Evolutionary conservation across 2,797 vertebrate genomes (phyloP), one percentile per base, ranked within the genome.

Genomic region (Tinamus major): DNA sequence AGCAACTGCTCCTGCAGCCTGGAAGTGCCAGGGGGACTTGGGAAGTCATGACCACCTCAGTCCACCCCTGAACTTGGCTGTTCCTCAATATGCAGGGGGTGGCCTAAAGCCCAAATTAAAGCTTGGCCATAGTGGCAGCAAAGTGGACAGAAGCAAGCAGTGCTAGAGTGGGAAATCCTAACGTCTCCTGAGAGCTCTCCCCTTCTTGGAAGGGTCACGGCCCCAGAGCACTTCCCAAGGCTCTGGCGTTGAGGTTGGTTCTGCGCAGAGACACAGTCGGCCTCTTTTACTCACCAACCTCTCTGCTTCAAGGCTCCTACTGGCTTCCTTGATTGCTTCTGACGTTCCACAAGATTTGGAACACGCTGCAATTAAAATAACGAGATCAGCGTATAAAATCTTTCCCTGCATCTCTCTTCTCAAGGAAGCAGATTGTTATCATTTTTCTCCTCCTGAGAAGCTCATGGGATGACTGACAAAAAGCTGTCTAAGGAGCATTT

Each of bases 291-390:
- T 87, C 20, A 14, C 31, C 69, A 61, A 42, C 23, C 78, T 63
- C 18, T 56, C 55, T 93, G 74, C 71, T 79, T 35, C 14, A 80
- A 94, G 85, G 49, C 78, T 94, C 68, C 31, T 37, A 37, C 63
- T 9, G 35, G n/a, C 77, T 90, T 95, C 64, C 59, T 77, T 81
- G 68, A 94, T 96, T 88, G 79, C 74, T 93, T 80, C 87, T 93
- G 80, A 83, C 83, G 75, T 94, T 95, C 94, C 92, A 90, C 59
- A 77, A 75, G 87, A 85, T 93, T 89, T 92, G 93, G 74, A 96
- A 81, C 71, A 79, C n/a, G 58, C 35, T 72, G 61, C 75, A 94
- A 91, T 96, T 96, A 97, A 94, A 95, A 91, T 85, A 93, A 93
- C 69, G 67, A 90, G 91, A 91, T 69, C 5, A 4, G 27, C 42